These are phyloP conservation scores for Halictus ligatus DNA, from an alignment of 2,888 invertebrate genomes.

Conservation along the genomic window DNA sequence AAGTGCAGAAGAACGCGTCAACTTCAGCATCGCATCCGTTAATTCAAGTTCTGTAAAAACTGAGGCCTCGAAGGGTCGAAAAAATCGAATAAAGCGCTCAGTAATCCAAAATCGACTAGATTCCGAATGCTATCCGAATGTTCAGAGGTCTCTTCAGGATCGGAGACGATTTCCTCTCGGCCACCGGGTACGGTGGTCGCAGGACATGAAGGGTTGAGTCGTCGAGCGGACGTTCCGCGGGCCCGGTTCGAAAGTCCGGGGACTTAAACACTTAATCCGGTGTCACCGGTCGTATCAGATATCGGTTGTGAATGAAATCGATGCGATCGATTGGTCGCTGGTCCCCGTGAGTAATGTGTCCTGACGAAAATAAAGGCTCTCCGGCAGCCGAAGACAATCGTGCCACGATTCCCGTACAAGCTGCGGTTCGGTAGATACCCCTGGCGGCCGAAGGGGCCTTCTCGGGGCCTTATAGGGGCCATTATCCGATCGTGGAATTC, in stretches of 20 bases:
- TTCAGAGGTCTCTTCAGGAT: neutral
- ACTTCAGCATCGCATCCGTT: neutral
- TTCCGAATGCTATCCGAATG: neutral
- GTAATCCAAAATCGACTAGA: neutral
- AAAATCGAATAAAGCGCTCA: neutral
- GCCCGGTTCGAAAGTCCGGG: slow-evolving; percentile 40
- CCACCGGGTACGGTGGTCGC: neutral
- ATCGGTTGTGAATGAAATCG: slow-evolving; percentile 57
- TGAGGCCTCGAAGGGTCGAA: accelerated
- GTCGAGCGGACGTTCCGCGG: neutral
- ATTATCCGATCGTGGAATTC: slow-evolving; percentile 82
- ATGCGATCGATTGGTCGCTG: slow-evolving; percentile 54
- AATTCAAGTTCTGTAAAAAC: neutral
- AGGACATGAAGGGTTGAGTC: neutral
- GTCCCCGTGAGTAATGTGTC: slow-evolving; percentile 46
- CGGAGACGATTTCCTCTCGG: neutral
- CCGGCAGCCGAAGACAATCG: slow-evolving; percentile 54
- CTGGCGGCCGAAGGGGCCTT: slow-evolving; percentile 42
- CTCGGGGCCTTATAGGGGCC: slow-evolving; percentile 73
- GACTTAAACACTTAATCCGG: slow-evolving; percentile 44
- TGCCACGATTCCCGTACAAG: slow-evolving; percentile 45
- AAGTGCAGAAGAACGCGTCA: neutral
- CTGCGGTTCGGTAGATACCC: slow-evolving; percentile 68
- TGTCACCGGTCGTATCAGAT: slow-evolving; percentile 42
- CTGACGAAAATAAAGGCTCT: slow-evolving; percentile 43